Percentiles rank a stretch among this genome's conserved stretches.
These are phyloP conservation scores for Tetrax tetrax DNA, from an alignment of 2,113 vertebrate genomes.

Conservation along the genomic window DNA sequence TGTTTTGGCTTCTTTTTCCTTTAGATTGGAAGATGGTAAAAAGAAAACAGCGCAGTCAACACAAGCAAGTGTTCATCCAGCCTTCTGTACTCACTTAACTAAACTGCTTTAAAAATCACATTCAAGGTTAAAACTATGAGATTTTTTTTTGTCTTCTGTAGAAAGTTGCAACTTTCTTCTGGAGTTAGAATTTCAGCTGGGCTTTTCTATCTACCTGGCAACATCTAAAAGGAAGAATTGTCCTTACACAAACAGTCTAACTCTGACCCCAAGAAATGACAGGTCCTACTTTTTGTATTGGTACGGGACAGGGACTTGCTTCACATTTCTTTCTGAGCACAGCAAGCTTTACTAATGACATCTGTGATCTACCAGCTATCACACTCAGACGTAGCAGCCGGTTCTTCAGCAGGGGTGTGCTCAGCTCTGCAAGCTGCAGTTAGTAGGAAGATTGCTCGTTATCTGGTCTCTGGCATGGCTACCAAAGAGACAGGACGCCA, in stretches of 20 bases:
- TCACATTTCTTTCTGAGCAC: background rate
- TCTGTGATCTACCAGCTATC: background rate
- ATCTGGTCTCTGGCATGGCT: accelerated
- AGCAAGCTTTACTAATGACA: background rate
- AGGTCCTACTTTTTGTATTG: background rate
- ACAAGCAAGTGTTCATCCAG: background rate
- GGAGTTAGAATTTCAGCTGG: background rate
- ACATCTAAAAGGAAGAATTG: background rate
- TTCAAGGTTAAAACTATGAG: background rate
- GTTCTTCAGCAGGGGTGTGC: background rate
- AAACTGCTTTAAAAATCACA: background rate
- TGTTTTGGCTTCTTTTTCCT: background rate
- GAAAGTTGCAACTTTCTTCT: background rate
- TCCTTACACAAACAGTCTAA: background rate
- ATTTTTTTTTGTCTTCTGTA: background rate
- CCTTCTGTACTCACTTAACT: background rate
- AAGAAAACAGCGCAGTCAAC: background rate
- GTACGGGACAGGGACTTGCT: background rate
- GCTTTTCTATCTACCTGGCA: background rate
- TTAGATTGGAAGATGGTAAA: background rate
- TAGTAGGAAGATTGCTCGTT: background rate
- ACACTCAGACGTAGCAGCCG: background rate
- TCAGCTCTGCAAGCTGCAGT: background rate
- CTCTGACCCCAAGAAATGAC: background rate
- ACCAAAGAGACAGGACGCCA: background rate